Evolutionary conservation across 2,113 vertebrate genomes (phyloP).

Genomic region (Otis tarda): DNA sequence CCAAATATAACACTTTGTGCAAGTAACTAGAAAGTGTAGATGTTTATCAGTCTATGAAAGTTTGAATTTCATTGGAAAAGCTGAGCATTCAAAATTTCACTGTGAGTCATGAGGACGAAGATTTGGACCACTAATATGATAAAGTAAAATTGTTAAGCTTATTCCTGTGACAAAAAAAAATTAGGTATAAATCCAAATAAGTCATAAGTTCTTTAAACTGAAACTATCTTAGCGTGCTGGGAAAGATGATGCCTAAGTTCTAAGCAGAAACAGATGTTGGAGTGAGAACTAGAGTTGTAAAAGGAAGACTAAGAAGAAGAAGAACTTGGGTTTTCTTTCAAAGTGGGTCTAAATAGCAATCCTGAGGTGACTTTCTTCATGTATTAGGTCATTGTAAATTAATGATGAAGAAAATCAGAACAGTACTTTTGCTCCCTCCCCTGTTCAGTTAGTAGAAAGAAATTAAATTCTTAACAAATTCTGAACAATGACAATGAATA

Average conservation of each 20-base stretch:
- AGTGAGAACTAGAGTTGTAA: not conserved
- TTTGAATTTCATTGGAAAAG: not conserved
- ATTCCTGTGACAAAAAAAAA: not conserved
- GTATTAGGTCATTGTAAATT: not conserved
- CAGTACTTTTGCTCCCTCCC: slow-evolving; percentile 54
- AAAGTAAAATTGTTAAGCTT: not conserved
- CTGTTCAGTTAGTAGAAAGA: slow-evolving; percentile 31
- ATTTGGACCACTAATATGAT: not conserved
- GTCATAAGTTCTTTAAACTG: not conserved
- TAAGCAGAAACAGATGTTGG: not conserved
- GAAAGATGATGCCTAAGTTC: not conserved
- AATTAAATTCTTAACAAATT: not conserved
- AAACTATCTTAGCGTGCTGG: not conserved
- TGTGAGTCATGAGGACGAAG: not conserved
- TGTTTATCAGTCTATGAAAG: not conserved
- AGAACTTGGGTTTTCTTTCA: not conserved
- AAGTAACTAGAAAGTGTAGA: not conserved
- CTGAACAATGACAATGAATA: not conserved
- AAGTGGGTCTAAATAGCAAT: not conserved
- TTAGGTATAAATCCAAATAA: not conserved
- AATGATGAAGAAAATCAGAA: slow-evolving; percentile 14
- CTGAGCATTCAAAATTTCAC: not conserved
- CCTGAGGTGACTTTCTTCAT: not conserved
- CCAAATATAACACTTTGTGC: not conserved
- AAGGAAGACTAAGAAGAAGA: not conserved